These are phyloP conservation scores for Phengaris arion DNA, from an alignment of 2,888 invertebrate genomes.

Conservation along the genomic window DNA sequence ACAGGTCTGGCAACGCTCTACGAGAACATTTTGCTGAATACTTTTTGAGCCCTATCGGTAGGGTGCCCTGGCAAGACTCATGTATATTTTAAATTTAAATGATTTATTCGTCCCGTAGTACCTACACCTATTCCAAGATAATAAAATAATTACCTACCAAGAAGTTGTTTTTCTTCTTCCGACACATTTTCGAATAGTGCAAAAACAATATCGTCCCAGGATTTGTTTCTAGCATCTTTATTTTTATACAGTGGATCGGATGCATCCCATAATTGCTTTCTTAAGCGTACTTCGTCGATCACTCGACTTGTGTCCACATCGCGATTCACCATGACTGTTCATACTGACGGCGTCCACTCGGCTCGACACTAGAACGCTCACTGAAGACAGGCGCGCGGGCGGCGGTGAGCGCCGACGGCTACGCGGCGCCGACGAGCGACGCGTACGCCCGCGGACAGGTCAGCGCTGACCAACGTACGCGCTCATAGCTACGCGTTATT, in stretches of 20 bases:
- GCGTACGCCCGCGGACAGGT: slow-evolving; percentile 15
- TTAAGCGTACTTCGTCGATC: slow-evolving; percentile 29
- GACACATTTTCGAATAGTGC: slow-evolving; percentile 10
- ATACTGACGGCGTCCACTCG: slow-evolving; percentile 32
- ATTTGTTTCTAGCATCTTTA: slow-evolving; percentile 31
- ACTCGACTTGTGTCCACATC: no score
- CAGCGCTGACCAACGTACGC: slow-evolving; percentile 33
- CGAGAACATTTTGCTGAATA: slow-evolving; percentile 42
- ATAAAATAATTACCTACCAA: no score
- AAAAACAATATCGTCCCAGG: slow-evolving; percentile 2
- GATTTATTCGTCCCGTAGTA: no score
- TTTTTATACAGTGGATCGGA: slow-evolving; percentile 30
- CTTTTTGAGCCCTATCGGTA: no score
- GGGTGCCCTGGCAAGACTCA: no score
- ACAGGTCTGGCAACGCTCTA: slow-evolving; percentile 40
- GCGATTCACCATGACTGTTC: slow-evolving; percentile 32
- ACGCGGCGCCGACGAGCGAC: no score
- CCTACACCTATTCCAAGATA: no score
- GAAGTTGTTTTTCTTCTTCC: slow-evolving; percentile 27
- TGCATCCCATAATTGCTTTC: slow-evolving; percentile 31
- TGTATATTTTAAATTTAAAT: no score
- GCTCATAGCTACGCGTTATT: slow-evolving; percentile 32
- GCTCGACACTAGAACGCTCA: slow-evolving; percentile 36
- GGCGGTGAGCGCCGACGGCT: slow-evolving; percentile 26
- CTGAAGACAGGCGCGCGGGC: slow-evolving; percentile 34